Evolutionary conservation across 2,113 vertebrate genomes (phyloP).

Genomic region (Callaeas wilsoni): DNA sequence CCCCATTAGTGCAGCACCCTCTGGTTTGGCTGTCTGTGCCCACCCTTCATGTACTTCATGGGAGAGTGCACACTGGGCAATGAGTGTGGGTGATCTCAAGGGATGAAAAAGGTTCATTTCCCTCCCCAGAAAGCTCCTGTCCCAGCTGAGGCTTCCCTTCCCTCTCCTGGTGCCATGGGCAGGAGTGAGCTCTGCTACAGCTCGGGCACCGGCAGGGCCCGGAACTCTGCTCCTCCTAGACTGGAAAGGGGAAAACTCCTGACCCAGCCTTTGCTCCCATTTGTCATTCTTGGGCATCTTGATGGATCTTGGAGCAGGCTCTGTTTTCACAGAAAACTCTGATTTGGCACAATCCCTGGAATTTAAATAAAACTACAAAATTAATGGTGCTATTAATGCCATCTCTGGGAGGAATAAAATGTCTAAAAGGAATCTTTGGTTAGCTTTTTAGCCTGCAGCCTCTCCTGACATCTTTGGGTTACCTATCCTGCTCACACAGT

Average conservation of each 20-base stretch:
- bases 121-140: not conserved
- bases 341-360: not conserved
- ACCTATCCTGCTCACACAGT: not conserved
- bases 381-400: not conserved
- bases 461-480: conserved; percentile 1
- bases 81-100: not conserved
- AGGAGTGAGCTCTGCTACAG: not conserved
- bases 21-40: not conserved
- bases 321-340: not conserved
- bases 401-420: not conserved
- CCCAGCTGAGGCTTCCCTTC: not conserved
- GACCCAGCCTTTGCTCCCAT: not conserved
- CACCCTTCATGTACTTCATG: rapidly evolving
- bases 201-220: rapidly evolving
- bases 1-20: not conserved
- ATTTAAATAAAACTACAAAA: not conserved
- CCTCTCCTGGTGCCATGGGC: rapidly evolving
- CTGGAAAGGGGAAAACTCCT: not conserved
- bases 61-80: not conserved
- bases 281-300: not conserved
- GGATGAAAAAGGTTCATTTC: not conserved
- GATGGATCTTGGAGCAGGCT: rapidly evolving
- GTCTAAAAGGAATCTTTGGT: not conserved
- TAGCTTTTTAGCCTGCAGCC: conserved; percentile 25
- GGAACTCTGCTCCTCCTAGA: not conserved